Evolutionary conservation across 2,113 vertebrate genomes (phyloP).

Genomic region (Osmerus mordax): DNA sequence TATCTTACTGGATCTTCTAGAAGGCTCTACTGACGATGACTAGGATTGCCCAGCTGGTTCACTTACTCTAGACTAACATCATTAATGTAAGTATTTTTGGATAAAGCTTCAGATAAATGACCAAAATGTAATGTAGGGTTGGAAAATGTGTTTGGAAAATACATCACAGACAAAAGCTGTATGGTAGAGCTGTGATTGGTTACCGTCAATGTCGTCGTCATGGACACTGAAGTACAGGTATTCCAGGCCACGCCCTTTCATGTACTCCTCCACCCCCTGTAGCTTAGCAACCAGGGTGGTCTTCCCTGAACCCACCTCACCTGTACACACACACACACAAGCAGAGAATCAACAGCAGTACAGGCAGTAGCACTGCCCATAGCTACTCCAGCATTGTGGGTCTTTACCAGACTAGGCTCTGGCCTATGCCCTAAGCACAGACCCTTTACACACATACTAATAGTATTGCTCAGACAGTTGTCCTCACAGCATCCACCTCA

Average conservation of each 20-base stretch:
- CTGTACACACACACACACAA: conserved; percentile 66
- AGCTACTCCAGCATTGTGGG: background rate
- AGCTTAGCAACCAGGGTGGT: conserved; percentile 95
- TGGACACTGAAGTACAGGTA: conserved; percentile 96
- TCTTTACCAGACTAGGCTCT: no score
- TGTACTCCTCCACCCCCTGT: conserved; percentile 93
- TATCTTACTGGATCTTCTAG: no score
- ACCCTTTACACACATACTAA: no score
- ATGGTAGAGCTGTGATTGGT: conserved; percentile 41
- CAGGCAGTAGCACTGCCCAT: background rate
- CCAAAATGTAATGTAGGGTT: no score
- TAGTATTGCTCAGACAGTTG: background rate
- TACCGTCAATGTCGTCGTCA: conserved; percentile 96
- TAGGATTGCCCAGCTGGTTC: no score
- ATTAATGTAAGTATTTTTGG: no score
- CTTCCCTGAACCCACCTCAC: conserved; percentile 97
- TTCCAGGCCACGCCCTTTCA: conserved; percentile 96
- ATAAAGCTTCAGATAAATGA: no score
- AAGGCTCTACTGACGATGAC: no score
- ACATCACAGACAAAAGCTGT: no score
- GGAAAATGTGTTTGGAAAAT: no score
- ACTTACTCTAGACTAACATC: no score
- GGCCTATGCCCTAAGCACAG: no score
- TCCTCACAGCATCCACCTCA: background rate
- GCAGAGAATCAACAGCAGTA: background rate